phyloP scores from a whole-genome alignment of 2,113 vertebrate species.

The Lepidiolamprologus cunningtoni region DNA sequence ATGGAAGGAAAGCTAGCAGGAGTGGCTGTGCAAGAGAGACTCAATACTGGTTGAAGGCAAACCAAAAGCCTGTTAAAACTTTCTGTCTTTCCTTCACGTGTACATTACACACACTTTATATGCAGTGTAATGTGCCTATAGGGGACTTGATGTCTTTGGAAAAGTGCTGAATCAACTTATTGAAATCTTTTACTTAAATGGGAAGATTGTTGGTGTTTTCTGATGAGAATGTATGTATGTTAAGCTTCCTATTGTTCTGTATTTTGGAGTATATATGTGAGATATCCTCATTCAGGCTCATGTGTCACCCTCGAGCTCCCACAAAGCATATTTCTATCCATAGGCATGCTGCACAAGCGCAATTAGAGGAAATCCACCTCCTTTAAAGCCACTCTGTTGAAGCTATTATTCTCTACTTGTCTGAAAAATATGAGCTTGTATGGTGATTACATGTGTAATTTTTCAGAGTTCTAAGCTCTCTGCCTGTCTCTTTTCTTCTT shows the following conservation, averaged over 20 bases:
- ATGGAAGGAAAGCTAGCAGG: background rate
- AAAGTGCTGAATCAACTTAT: background rate
- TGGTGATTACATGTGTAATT: background rate
- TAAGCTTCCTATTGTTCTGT: background rate
- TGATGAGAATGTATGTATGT: background rate
- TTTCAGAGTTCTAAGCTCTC: background rate
- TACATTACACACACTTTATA: background rate
- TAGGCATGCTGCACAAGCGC: background rate
- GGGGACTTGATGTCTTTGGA: background rate
- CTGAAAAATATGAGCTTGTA: background rate
- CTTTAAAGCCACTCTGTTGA: background rate
- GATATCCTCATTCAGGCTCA: slow-evolving; percentile 10
- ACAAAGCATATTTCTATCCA: background rate
- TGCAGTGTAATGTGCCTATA: background rate
- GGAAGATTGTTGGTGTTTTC: background rate
- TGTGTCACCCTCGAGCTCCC: background rate
- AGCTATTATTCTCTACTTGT: background rate
- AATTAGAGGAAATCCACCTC: background rate
- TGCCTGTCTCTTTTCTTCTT: background rate
- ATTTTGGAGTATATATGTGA: background rate
- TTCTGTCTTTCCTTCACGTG: background rate
- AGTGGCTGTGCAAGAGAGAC: background rate
- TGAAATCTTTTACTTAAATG: background rate
- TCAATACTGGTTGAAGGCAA: background rate
- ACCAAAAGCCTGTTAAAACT: background rate